A percentile compares a stretch with the other conserved stretches of the same genome.
phyloP scores from a whole-genome alignment of 2,888 invertebrate genomes.

The Cephus nigrinus region DNA sequence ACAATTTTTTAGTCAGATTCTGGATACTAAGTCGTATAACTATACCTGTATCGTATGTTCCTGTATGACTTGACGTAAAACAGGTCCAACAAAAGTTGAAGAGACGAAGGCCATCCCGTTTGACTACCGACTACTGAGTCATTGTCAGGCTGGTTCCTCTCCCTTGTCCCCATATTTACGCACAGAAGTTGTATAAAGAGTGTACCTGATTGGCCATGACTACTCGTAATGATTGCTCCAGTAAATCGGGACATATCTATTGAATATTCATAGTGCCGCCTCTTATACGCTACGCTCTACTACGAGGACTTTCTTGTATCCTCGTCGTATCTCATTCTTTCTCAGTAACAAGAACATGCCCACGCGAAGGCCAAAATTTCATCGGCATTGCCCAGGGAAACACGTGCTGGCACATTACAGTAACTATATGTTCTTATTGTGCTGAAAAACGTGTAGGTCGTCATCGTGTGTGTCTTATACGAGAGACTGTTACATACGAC shows the following conservation, averaged over 20 bases:
- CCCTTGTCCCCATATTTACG: neutral
- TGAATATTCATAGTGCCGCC: constrained; percentile 4
- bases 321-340: neutral
- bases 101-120: constrained; percentile 13
- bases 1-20: neutral
- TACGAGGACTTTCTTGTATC: neutral
- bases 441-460: neutral
- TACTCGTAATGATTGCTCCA: neutral
- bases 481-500: constrained; percentile 9
- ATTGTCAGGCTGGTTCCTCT: neutral
- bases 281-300: constrained; percentile 7
- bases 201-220: neutral
- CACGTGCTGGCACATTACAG: neutral
- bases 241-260: constrained; percentile 10
- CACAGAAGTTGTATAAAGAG: neutral
- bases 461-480: constrained; percentile 10
- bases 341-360: neutral
- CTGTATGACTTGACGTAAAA: neutral
- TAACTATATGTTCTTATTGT: neutral
- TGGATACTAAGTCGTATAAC: neutral
- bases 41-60: neutral
- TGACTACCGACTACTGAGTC: constrained; percentile 11
- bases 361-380: neutral
- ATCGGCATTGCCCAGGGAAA: neutral
- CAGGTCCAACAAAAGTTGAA: constrained; percentile 8